A percentile compares a stretch with the other conserved stretches of the same genome.
These are phyloP conservation scores for Bombus breviceps DNA, from an alignment of 1,140 invertebrate genomes.

Conservation along the genomic window DNA sequence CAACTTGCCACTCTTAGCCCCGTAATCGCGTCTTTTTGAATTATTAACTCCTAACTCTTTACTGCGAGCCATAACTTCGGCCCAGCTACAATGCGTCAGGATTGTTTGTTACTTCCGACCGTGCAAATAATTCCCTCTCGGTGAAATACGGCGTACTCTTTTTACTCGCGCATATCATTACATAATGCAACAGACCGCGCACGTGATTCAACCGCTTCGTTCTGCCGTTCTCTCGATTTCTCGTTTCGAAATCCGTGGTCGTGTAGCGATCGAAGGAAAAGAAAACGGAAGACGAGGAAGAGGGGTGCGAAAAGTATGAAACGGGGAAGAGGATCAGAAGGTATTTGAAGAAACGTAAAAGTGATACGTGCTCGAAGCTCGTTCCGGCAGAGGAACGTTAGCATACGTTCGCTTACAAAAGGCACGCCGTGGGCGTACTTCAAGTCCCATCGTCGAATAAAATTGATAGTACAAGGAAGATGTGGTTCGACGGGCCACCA, in stretches of 20 bases:
- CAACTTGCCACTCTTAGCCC: constrained; percentile 49
- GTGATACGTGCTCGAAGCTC: constrained; percentile 34
- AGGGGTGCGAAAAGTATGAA: too few relatives aligned
- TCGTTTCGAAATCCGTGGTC: not conserved
- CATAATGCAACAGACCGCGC: constrained; percentile 2
- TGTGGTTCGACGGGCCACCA: constrained; percentile 60
- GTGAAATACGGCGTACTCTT: constrained; percentile 37
- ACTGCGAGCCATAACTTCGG: constrained; percentile 42
- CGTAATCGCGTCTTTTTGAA: constrained; percentile 56
- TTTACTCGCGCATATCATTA: constrained; percentile 18
- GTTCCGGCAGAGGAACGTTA: constrained; percentile 16
- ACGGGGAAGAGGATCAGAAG: not conserved
- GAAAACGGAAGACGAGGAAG: too few relatives aligned
- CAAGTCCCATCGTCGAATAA: constrained; percentile 71
- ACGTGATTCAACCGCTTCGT: not conserved
- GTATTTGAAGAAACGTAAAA: not conserved
- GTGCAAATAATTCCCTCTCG: constrained; percentile 44
- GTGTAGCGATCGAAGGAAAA: not conserved
- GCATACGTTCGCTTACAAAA: constrained; percentile 61
- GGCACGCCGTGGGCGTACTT: constrained; percentile 58
- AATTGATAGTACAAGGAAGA: constrained; percentile 78
- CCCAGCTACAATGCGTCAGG: not conserved
- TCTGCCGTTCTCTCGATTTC: not conserved
- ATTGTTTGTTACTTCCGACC: constrained; percentile 39
- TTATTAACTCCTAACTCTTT: constrained; percentile 67